Base-by-base conservation (phyloP, 1,140 invertebrate genomes). In the Papilio xuthus region DNA sequence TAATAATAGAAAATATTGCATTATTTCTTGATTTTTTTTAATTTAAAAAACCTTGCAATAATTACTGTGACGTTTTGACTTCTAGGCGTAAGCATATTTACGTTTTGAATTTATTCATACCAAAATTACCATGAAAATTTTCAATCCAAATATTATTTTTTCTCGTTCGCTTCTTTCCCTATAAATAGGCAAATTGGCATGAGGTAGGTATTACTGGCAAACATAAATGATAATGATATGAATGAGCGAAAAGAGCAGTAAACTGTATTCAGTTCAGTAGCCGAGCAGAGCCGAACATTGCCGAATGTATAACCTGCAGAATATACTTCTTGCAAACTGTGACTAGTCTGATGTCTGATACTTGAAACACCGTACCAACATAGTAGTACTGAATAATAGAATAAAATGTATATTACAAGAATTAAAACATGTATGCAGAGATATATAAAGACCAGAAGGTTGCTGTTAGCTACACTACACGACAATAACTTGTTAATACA, bases 181-280 rank as follows among this genome's bases (percentile, higher is more conserved):
- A 32, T 6, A 15, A 67, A 67, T 32, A 15, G 26, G 60, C 10
- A 28, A 67, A 67, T 15, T 32, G 26, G 26, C 10, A 12, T 13
- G 23, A 26, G 10, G 56, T 26, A 12, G 56, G 12, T 28, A 67
- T 67, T 26, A 67, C 60, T 67, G 26, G 60, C 13, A 32, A 23
- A 67, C 60, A 15, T 9, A 67, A 67, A 67, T 67, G 60, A 67
- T 67, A 67, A 67, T 67, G 13, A 63, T 18, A 32, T 63, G 60
- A 67, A 67, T 28, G 60, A 67, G 26, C 60, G 26, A 13, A 67
- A 67, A 67, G 60, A 67, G 60, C 60, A 67, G 26, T 67, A 28
- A 67, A 15, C 26, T 26, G 60, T 67, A 67, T 67, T 67, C 60
- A 67, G 26, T 67, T 32, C 26, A 67, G 60, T 67, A 67, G 26